Evolutionary conservation across 2,113 vertebrate species (phyloP).

Genomic region (Coptodon bakossiorum): DNA sequence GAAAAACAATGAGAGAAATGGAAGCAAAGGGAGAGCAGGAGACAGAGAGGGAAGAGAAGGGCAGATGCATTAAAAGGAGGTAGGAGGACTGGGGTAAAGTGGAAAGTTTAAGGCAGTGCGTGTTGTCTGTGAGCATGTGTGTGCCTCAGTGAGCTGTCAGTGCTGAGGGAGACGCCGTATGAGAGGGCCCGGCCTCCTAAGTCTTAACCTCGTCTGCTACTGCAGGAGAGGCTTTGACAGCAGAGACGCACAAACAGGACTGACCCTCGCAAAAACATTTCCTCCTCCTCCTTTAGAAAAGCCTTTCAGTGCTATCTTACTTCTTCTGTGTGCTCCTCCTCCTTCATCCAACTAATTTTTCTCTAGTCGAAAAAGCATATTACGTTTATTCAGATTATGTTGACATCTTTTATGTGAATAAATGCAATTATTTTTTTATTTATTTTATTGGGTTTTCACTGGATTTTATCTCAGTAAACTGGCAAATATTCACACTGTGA

Average conservation of each 20-base stretch:
- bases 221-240: conserved; percentile 56
- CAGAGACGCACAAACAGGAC: conserved; percentile 61
- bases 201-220: conserved; percentile 59
- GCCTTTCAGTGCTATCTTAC: conserved; percentile 1
- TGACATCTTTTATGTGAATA: background rate
- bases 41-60: conserved; percentile 4
- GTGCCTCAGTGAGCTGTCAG: conserved; percentile 47
- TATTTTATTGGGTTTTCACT: background rate
- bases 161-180: conserved; percentile 54
- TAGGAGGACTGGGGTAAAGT: conserved; percentile 19
- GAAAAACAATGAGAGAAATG: conserved; percentile 20
- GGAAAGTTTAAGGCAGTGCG: conserved; percentile 38
- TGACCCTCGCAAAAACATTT: conserved; percentile 3
- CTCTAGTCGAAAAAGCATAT: background rate
- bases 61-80: conserved; percentile 41
- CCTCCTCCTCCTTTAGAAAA: conserved; percentile 22
- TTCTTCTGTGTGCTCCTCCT: background rate
- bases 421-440: background rate
- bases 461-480: background rate
- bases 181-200: conserved; percentile 47
- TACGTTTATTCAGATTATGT: background rate
- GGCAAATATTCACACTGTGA: background rate
- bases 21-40: background rate
- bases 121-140: conserved; percentile 18
- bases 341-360: background rate